Percentiles rank a stretch among this genome's conserved stretches.
These are phyloP conservation scores for Orbicella faveolata DNA, from an alignment of 64 coral and sea anemone species.

Conservation along the genomic window DNA sequence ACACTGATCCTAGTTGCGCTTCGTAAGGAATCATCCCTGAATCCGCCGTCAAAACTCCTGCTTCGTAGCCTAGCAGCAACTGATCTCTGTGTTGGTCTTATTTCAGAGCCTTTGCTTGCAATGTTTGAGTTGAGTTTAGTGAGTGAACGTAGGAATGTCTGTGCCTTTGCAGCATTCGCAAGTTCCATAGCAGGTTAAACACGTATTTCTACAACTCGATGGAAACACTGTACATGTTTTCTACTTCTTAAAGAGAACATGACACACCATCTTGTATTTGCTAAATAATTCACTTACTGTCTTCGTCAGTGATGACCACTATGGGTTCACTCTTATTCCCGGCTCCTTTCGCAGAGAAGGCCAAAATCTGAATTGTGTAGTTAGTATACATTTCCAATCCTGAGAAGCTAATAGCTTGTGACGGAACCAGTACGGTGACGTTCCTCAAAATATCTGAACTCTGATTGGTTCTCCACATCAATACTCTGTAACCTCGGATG, in stretches of 20 bases:
- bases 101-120: background rate
- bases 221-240: too few species aligned
- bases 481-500: constrained; percentile 52
- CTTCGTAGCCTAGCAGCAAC: background rate
- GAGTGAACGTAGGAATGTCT: background rate
- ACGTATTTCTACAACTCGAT: too few species aligned
- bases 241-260: too few species aligned
- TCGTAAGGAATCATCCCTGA: background rate
- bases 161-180: background rate
- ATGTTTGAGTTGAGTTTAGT: background rate
- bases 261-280: too few species aligned
- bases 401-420: background rate
- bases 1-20: background rate
- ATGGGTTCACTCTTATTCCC: constrained; percentile 32
- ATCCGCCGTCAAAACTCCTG: constrained; percentile 23
- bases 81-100: constrained; percentile 12
- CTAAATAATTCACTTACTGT: constrained; percentile 31
- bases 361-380: constrained; percentile 38
- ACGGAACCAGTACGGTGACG: background rate
- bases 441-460: background rate
- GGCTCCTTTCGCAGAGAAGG: constrained; percentile 49
- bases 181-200: background rate
- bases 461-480: constrained; percentile 2
- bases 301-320: constrained; percentile 55
- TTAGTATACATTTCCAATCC: constrained; percentile 46